These are phyloP conservation scores for Antitype chi DNA, from an alignment of 2,888 invertebrate species.

Conservation along the genomic window DNA sequence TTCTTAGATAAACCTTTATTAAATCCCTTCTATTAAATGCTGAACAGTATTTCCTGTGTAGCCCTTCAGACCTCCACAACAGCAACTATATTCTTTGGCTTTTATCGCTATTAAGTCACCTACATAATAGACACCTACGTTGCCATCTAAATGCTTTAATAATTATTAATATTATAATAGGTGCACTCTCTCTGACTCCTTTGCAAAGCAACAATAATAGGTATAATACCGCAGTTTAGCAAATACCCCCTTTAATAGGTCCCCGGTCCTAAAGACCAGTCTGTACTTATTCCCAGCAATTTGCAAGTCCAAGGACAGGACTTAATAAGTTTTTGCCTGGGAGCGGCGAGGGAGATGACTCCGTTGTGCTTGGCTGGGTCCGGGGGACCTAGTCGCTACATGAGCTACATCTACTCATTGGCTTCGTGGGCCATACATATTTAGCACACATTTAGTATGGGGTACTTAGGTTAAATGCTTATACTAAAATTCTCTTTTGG, in stretches of 20 bases:
- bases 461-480: not conserved
- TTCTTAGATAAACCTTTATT: too few species aligned
- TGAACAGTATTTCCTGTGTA: too few species aligned
- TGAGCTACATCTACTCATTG: conserved; percentile 26
- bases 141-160: conserved; percentile 6
- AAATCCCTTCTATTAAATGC: too few species aligned
- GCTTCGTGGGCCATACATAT: conserved; percentile 8
- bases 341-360: conserved; percentile 57
- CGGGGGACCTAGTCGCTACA: conserved; percentile 26
- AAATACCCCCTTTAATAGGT: conserved; percentile 31
- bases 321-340: conserved; percentile 53
- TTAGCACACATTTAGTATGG: not conserved
- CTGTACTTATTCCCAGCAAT: conserved; percentile 53
- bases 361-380: conserved; percentile 37
- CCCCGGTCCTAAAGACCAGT: conserved; percentile 10
- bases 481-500: not conserved
- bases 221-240: conserved; percentile 36
- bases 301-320: conserved; percentile 55
- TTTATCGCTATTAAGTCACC: not conserved
- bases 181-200: not conserved
- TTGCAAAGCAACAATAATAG: conserved; percentile 20
- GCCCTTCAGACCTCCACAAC: too few species aligned
- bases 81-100: not conserved
- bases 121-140: not conserved
- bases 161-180: too few species aligned